Percentiles rank a stretch among this genome's conserved stretches.
phyloP scores from a whole-genome alignment of 2,113 vertebrate genomes.

The Gorsachius goisagi region DNA sequence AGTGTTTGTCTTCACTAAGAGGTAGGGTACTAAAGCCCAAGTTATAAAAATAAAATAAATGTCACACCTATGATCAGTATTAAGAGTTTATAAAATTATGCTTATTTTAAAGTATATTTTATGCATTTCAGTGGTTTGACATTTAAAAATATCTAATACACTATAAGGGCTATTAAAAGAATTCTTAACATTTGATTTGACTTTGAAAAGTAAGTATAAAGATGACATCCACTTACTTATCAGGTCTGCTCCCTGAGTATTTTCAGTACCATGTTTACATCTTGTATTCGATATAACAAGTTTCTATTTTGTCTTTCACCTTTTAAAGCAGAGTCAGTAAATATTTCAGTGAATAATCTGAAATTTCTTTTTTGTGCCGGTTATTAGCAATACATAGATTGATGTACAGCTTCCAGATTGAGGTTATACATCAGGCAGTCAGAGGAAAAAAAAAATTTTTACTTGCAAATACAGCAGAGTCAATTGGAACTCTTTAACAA shows the following conservation, averaged over 20 bases:
- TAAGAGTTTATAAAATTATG: background rate
- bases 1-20: background rate
- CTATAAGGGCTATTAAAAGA: conserved; percentile 15
- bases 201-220: conserved; percentile 15
- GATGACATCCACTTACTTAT: background rate
- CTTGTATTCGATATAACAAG: background rate
- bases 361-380: background rate
- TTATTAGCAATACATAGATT: background rate
- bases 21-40: background rate
- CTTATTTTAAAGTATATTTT: conserved; percentile 17
- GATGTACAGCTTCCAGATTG: background rate
- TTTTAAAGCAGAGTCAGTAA: conserved; percentile 21
- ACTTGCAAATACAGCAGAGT: background rate
- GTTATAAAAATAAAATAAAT: background rate
- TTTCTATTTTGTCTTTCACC: background rate
- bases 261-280: background rate
- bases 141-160: conserved; percentile 25
- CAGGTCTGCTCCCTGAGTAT: background rate
- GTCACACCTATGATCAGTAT: background rate
- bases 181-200: conserved; percentile 38
- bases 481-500: background rate
- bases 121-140: conserved; percentile 7
- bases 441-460: background rate
- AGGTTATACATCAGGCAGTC: background rate
- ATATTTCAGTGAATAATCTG: conserved; percentile 16